Evolutionary conservation across 1,140 invertebrate species (phyloP), one percentile per base, ranked within the genome.

Genomic region (Neotoxoptera formosana): DNA sequence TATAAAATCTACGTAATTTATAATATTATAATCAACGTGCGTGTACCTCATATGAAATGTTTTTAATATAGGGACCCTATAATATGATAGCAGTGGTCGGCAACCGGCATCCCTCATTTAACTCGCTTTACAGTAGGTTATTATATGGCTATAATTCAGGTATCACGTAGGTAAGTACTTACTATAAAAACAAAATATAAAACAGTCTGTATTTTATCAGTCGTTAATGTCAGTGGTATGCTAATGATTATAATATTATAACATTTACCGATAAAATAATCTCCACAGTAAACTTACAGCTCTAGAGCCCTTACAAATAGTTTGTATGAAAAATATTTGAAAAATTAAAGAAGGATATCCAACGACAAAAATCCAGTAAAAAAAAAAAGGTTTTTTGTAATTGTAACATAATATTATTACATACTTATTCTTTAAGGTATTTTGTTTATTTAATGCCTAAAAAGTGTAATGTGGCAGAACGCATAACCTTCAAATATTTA

Each of bases 41-140:
- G 83, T 41, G 41, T 84, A 76, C 60, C 60, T n/a, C n/a, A 76
- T 76, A 76, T 76, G 14, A 76, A 76, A 76, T 76, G 60, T 76
- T 76, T 67, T 76, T n/a, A 76, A n/a, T 76, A n/a, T 76, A 17
- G n/a, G 30, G 7, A 76, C 30, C n/a, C 60, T n/a, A 67, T 14
- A 67, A 41, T 41, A 41, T n/a, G n/a, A n/a, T 67, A 14, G 14
- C 17, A 17, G 60, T 76, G 30, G 60, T 76, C 14, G 60, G 14
- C 11, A 76, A 76, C 60, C 60, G 7, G 14, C 30, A n/a, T 30
- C 3, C 23, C 11, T 11, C 9, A 76, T n/a, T 76, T n/a, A 76
- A 76, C 60, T 76, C n/a, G n/a, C 60, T 14, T 6, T 67, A 30
- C 25, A 67, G 60, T 67, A 25, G 11, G 17, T 30, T 11, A 76